Base-by-base conservation (phyloP, 2,888 invertebrate genomes). In the Troilus luridus region DNA sequence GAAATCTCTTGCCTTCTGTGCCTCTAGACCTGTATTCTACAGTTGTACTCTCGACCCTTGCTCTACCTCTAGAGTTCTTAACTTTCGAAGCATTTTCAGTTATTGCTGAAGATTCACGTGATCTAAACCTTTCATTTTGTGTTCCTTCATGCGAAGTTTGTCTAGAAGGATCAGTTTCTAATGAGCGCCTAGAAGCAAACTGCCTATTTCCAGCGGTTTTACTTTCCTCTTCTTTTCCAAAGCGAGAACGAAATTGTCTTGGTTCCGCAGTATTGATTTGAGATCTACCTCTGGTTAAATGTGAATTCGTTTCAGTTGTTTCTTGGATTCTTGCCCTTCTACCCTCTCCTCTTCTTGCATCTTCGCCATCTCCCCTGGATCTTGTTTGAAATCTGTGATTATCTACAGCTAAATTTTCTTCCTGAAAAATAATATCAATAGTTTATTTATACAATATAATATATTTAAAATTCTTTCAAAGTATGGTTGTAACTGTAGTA, bases 351-450 rank as follows among this genome's bases (percentile, higher is more conserved):
- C 90, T 81, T 88, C 62, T 64, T 17, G 64, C 56, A 60, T 90
- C 85, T 88, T 85, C 85, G 0, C 19, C 41, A 21, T 41, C 41
- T n/a, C 59, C 64, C 54, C 90, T 90, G 24, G 81, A 59, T 90
- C 90, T 41, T 41, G 85, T 60, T 88, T 77, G 64, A 90, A 90
- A 90, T 62, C 90, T 85, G 72, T 90, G 90, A 62, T 90, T 90
- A 41, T 90, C 85, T 64, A 85, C 90, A 41, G 90, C 41, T 24
- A 88, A 72, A 62, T 88, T 90, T 88, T 90, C 90, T 54, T 90
- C 90, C 90, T 90, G 59, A 90, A 90, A 81, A 90, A 60, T 72
- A 90, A 85, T 56, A 58, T 81, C 56, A 56, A 85, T n/a, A 85
- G 56, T 85, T n/a, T 8, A n/a, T n/a, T 56, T 56, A 81, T 85